These are phyloP conservation scores for Myiozetetes cayanensis DNA, from an alignment of 2,113 vertebrate genomes.

Conservation along the genomic window DNA sequence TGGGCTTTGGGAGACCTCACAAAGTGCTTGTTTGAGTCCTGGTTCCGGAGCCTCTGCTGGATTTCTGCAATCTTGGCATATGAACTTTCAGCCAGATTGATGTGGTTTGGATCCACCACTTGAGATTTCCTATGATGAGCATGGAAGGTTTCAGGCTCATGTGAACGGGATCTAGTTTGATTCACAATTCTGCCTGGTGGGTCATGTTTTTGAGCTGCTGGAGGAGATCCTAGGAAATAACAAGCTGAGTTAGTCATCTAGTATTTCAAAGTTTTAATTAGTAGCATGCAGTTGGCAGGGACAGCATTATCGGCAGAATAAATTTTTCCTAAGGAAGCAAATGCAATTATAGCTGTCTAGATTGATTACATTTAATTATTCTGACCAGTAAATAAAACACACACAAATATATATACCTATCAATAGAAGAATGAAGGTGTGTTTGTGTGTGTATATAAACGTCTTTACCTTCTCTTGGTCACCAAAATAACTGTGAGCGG, in stretches of 20 bases:
- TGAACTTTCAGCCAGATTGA: conserved; percentile 70
- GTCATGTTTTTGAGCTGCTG: conserved; percentile 82
- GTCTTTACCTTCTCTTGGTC: neutral
- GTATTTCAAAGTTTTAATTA: conserved; percentile 58
- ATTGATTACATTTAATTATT: conserved; percentile 39
- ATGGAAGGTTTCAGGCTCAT: conserved; percentile 90
- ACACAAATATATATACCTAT: neutral
- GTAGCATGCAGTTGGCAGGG: conserved; percentile 45
- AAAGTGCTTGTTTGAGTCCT: conserved; percentile 86
- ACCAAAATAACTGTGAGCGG: neutral
- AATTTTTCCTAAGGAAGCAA: conserved; percentile 61
- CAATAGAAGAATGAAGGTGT: neutral
- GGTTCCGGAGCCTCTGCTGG: conserved; percentile 77
- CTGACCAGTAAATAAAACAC: conserved; percentile 9
- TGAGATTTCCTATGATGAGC: conserved; percentile 86
- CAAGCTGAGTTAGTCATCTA: conserved; percentile 39
- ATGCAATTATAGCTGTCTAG: conserved; percentile 45
- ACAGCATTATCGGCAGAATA: neutral
- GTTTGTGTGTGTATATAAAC: neutral
- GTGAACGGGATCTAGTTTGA: conserved; percentile 91
- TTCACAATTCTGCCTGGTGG: conserved; percentile 80
- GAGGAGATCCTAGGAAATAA: conserved; percentile 77
- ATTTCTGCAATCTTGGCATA: conserved; percentile 75
- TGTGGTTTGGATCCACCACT: conserved; percentile 73
- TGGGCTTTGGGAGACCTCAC: conserved; percentile 90